Evolutionary conservation across 1,140 invertebrate genomes (phyloP), one percentile per base, ranked within the genome.

Genomic region (Leptonema lineaticorne): DNA sequence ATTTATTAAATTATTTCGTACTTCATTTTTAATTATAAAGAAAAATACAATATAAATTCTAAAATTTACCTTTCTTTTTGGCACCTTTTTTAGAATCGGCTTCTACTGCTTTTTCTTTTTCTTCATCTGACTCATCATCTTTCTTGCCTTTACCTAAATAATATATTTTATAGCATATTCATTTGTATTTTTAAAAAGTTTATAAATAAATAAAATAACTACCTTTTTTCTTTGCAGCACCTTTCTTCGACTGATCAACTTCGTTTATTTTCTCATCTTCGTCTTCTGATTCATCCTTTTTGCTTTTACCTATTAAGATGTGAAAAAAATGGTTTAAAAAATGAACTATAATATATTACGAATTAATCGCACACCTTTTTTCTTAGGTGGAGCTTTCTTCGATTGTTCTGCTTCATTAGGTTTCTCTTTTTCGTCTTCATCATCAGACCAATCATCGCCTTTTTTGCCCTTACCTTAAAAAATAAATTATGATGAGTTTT

Each of bases 391-490:
- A 73, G 18, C 77, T 76, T 60, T 67, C n/a, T 27, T 18, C 30
- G 24, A 67, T 20, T 30, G 57, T 33, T 59, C 63, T 46, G 30
- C 37, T 37, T 63, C 60, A 8, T 74, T 48, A n/a, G 53, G 24
- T 33, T 75, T 74, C 8, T 37, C 53, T 53, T 77, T 75, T 56
- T 72, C 63, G 14, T 70, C 57, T 41, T 79, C 80, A 70, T 81
- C 79, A 74, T 82, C 82, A 30, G 81, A 82, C 81, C 81, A 83
- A 69, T 82, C 79, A 75, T 83, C 82, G 76, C 78, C 77, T 73
- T 84, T 84, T 60, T 83, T 84, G 27, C 77, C 78, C 77, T 82
- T 83, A 26, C 78, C 81, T 82, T 27, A 18, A 75, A 72, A n/a
- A 28, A 69, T 1, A 53, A 28, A 64, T n/a, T n/a, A n/a, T n/a